Conservation (phyloP, 2,113 vertebrate species). For the Platycercus adscitus region DNA sequence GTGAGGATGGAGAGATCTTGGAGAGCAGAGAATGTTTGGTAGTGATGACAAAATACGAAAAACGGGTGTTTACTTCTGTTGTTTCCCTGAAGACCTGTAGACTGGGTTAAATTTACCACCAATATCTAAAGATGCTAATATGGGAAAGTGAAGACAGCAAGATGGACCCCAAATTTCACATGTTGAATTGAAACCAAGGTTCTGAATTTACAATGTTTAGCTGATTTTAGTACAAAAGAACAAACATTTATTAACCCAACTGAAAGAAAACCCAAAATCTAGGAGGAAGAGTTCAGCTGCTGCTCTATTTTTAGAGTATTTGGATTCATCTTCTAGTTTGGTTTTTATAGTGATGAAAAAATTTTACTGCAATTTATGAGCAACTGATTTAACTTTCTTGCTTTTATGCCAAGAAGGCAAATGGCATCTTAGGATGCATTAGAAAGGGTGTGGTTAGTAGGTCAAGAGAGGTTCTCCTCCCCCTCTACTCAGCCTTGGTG, state of each 20-base stretch:
- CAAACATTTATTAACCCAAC: not conserved
- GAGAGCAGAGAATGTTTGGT: accelerated
- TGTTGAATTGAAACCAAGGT: not conserved
- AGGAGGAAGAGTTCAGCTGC: not conserved
- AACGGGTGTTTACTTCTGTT: not conserved
- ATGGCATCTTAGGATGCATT: no score
- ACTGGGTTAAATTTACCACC: not conserved
- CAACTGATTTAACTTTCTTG: not conserved
- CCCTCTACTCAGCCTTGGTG: no score
- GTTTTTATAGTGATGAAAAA: not conserved
- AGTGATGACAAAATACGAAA: not conserved
- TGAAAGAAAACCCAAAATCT: not conserved
- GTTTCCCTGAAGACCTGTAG: not conserved
- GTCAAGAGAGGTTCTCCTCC: no score
- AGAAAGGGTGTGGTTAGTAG: no score
- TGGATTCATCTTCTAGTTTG: not conserved
- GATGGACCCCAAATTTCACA: not conserved
- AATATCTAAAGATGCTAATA: not conserved
- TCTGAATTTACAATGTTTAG: not conserved
- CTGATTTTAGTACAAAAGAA: not conserved
- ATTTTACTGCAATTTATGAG: not conserved
- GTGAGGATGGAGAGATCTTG: not conserved
- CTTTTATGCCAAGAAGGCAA: no score
- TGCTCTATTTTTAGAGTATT: not conserved
- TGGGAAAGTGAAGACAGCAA: not conserved